Evolutionary conservation across 1,140 invertebrate genomes (phyloP).

Genomic region (Halyomorpha halys): DNA sequence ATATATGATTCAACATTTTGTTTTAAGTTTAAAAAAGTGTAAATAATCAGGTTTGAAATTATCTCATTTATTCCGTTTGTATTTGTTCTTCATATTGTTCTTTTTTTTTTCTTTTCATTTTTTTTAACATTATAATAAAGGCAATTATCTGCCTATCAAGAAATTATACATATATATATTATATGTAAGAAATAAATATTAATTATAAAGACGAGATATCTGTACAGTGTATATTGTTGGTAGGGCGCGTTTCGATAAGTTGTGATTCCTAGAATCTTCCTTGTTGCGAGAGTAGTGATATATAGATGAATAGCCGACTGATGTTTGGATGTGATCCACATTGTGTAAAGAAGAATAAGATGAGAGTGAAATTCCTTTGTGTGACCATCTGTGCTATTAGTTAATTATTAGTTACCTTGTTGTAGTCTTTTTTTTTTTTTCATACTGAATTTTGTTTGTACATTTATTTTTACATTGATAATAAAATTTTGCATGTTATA

Average conservation of each 20-base stretch:
- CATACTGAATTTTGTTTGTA: not conserved
- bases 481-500: too few relatives aligned
- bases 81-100: constrained; percentile 6
- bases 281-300: not conserved
- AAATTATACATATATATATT: too few relatives aligned
- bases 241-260: not conserved
- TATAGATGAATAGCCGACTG: not conserved
- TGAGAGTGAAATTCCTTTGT: not conserved
- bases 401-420: constrained; percentile 7
- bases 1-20: not conserved
- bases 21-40: not conserved
- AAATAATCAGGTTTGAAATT: not conserved
- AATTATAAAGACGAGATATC: not conserved
- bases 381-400: constrained; percentile 6
- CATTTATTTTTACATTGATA: not conserved
- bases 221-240: not conserved
- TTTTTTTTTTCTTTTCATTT: not conserved
- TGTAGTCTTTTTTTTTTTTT: constrained; percentile 8
- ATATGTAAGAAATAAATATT: too few relatives aligned
- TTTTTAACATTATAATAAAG: too few relatives aligned
- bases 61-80: not conserved
- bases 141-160: too few relatives aligned
- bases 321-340: not conserved
- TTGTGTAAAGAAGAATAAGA: not conserved
- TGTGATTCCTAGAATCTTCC: not conserved